A percentile compares a stretch with the other conserved stretches of the same genome.
Evolutionary conservation across 2,113 vertebrate genomes (phyloP).

Genomic region (Pholis gunnellus): DNA sequence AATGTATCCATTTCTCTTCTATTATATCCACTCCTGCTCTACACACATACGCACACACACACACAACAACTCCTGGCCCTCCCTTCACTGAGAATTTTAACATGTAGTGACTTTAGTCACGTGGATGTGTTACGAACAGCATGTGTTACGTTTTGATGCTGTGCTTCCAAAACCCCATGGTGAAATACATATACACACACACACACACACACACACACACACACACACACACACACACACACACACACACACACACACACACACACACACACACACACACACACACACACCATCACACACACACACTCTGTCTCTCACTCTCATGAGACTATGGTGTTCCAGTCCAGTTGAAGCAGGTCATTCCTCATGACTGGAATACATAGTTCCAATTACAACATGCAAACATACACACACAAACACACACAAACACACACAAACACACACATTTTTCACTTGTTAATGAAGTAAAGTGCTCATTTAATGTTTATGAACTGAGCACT

Average conservation of each 20-base stretch:
- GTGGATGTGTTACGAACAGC: slow-evolving; percentile 39
- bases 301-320: not conserved
- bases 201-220: not conserved
- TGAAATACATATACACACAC: slow-evolving; percentile 1
- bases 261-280: not conserved
- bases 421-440: slow-evolving; percentile 19
- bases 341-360: slow-evolving; percentile 53
- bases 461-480: slow-evolving; percentile 49
- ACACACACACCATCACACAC: not conserved
- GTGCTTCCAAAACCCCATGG: slow-evolving; percentile 24
- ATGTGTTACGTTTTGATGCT: slow-evolving; percentile 61
- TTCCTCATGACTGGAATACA: slow-evolving; percentile 53
- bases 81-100: slow-evolving; percentile 9
- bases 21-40: not conserved
- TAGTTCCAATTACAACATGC: slow-evolving; percentile 23
- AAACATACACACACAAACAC: slow-evolving; percentile 26
- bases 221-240: not conserved
- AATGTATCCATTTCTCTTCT: slow-evolving; percentile 12
- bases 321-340: slow-evolving; percentile 42
- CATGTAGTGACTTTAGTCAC: slow-evolving; percentile 47
- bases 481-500: slow-evolving; percentile 59
- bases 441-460: not conserved
- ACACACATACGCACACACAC: not conserved
- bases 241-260: slow-evolving; percentile 3
- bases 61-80: not conserved